These are phyloP conservation scores for Callopanchax toddi DNA, from an alignment of 2,113 vertebrate genomes.

Conservation along the genomic window DNA sequence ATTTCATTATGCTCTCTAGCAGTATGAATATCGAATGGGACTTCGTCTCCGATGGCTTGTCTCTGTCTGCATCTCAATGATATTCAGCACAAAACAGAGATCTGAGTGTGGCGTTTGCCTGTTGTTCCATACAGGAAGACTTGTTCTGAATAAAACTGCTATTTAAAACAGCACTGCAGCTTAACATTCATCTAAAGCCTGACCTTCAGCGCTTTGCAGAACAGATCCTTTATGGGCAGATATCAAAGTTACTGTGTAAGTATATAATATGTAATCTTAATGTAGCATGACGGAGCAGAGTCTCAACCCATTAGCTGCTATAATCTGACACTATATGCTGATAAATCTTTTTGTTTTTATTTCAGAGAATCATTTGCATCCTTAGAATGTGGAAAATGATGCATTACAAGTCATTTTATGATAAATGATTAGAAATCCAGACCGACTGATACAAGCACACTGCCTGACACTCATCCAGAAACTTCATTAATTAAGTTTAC, in stretches of 20 bases:
- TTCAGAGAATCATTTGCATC: constrained; percentile 4
- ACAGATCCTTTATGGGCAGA: not conserved
- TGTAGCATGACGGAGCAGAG: constrained; percentile 10
- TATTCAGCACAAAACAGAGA: constrained; percentile 32
- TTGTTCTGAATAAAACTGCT: constrained; percentile 18
- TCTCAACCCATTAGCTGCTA: constrained; percentile 20
- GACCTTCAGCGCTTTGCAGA: constrained; percentile 40
- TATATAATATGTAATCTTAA: constrained; percentile 6
- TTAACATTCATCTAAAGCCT: constrained; percentile 4
- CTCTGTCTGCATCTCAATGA: constrained; percentile 67
- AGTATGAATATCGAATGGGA: constrained; percentile 65
- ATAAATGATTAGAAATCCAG: constrained; percentile 7
- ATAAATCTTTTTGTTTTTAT: constrained; percentile 21
- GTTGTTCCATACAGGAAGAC: constrained; percentile 24
- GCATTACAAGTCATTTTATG: constrained; percentile 6
- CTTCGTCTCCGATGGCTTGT: constrained; percentile 55
- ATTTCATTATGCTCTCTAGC: constrained; percentile 71
- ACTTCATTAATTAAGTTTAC: constrained; percentile 20
- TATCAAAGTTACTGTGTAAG: constrained; percentile 16
- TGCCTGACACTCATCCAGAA: constrained; percentile 10
- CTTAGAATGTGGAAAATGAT: constrained; percentile 19
- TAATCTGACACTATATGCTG: constrained; percentile 17
- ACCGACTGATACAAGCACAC: not conserved
- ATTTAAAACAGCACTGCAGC: not conserved
- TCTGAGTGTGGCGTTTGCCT: constrained; percentile 32